Evolutionary conservation across 1,140 invertebrate genomes (phyloP).

Genomic region (Heliconius congener): DNA sequence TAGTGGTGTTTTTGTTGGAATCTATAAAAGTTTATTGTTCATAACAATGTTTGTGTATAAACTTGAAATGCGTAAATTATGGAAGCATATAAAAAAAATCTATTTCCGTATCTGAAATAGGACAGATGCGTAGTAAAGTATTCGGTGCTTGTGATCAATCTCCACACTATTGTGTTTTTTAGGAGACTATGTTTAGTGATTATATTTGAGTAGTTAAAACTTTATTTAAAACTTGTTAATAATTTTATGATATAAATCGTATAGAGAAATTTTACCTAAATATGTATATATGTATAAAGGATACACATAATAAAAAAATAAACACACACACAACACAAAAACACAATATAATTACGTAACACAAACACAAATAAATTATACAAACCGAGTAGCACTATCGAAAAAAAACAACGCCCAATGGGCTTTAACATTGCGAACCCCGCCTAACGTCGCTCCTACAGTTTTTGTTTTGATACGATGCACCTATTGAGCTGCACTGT

Average conservation of each 20-base stretch:
- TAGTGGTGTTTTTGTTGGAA: neutral
- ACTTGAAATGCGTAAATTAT: constrained; percentile 23
- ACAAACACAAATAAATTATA: constrained; percentile 1
- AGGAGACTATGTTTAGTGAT: neutral
- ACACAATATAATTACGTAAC: neutral
- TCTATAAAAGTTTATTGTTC: constrained; percentile 15
- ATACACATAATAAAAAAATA: neutral
- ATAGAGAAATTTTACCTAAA: neutral
- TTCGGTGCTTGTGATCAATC: neutral
- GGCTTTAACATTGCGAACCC: constrained; percentile 33
- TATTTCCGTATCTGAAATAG: constrained; percentile 16
- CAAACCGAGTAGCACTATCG: constrained; percentile 16
- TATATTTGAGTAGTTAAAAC: neutral
- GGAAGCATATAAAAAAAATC: constrained; percentile 1
- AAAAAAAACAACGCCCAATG: constrained; percentile 32
- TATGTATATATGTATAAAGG: neutral
- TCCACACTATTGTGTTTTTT: neutral
- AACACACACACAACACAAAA: too few species aligned
- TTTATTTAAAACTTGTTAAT: too few species aligned
- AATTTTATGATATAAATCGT: neutral
- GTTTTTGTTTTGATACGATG: constrained; percentile 72
- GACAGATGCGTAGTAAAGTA: neutral
- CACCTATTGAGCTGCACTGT: constrained; percentile 50
- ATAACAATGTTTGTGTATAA: constrained; percentile 7
- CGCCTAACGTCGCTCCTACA: constrained; percentile 57